These are phyloP conservation scores for Propsilocerus akamusi DNA, from an alignment of 1,140 invertebrate genomes.

Conservation along the genomic window DNA sequence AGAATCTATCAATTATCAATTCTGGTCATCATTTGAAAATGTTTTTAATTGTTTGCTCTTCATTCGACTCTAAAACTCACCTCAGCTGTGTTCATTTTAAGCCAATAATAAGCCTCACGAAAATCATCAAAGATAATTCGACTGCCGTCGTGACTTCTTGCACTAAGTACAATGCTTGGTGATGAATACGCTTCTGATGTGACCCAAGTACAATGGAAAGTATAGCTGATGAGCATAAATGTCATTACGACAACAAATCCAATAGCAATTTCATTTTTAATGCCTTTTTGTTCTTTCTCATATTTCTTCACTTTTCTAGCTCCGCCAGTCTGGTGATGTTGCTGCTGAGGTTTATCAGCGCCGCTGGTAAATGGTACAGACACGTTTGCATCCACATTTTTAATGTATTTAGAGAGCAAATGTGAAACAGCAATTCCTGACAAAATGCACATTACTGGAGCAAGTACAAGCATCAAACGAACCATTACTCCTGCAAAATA, in stretches of 20 bases:
- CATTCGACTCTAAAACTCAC: constrained; percentile 21
- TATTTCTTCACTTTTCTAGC: constrained; percentile 41
- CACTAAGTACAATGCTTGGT: constrained; percentile 93
- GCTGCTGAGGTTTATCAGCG: constrained; percentile 15
- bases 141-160: constrained; percentile 80
- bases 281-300: constrained; percentile 61
- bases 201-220: constrained; percentile 97
- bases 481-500: constrained; percentile 99
- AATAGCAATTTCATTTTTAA: constrained; percentile 77
- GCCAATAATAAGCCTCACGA: constrained; percentile 94
- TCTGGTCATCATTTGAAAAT: not conserved
- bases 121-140: constrained; percentile 95
- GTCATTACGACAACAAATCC: constrained; percentile 72
- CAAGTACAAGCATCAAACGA: constrained; percentile 90
- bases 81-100: constrained; percentile 90
- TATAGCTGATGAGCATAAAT: constrained; percentile 76
- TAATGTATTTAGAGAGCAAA: constrained; percentile 78
- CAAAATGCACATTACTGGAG: constrained; percentile 94
- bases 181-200: constrained; percentile 97
- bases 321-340: constrained; percentile 10
- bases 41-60: not conserved
- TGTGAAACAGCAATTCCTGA: constrained; percentile 87
- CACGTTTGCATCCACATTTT: constrained; percentile 42
- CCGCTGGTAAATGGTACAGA: constrained; percentile 20
- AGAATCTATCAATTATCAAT: not conserved